Conservation (phyloP, 1,140 invertebrate species). For the Hyphantria cunea region DNA sequence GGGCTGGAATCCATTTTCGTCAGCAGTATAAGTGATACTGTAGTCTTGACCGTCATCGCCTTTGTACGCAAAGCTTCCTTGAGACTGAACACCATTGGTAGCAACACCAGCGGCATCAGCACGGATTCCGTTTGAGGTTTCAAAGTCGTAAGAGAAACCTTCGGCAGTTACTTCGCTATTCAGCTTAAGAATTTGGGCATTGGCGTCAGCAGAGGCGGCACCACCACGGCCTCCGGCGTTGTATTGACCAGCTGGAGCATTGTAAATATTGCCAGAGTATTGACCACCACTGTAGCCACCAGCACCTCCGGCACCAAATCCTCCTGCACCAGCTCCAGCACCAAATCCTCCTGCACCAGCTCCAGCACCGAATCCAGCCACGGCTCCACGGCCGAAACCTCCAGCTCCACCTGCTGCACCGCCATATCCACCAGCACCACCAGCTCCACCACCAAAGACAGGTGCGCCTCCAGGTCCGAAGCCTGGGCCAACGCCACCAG, state of each 20-base stretch:
- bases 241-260: slow-evolving; percentile 45
- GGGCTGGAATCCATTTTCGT: slow-evolving; percentile 90
- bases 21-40: slow-evolving; percentile 88
- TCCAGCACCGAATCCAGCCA: slow-evolving; percentile 35
- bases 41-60: slow-evolving; percentile 88
- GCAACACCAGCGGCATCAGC: slow-evolving; percentile 70
- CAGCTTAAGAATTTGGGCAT: slow-evolving; percentile 66
- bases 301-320: slow-evolving; percentile 33
- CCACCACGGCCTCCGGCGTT: slow-evolving; percentile 29
- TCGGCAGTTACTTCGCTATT: slow-evolving; percentile 75
- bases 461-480: slow-evolving; percentile 54
- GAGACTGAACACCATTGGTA: slow-evolving; percentile 69
- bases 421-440: slow-evolving; percentile 23
- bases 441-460: slow-evolving; percentile 28
- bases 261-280: slow-evolving; percentile 29
- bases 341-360: slow-evolving; percentile 43
- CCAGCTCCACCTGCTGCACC: slow-evolving; percentile 33
- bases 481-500: slow-evolving; percentile 55
- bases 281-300: slow-evolving; percentile 41
- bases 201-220: slow-evolving; percentile 51
- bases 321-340: slow-evolving; percentile 38
- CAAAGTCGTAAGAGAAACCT: slow-evolving; percentile 74
- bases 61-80: slow-evolving; percentile 72
- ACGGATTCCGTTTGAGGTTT: slow-evolving; percentile 73
- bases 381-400: slow-evolving; percentile 31